These are phyloP conservation scores for Nasua narica DNA, from an alignment of 2,797 vertebrate genomes.

Conservation along the genomic window DNA sequence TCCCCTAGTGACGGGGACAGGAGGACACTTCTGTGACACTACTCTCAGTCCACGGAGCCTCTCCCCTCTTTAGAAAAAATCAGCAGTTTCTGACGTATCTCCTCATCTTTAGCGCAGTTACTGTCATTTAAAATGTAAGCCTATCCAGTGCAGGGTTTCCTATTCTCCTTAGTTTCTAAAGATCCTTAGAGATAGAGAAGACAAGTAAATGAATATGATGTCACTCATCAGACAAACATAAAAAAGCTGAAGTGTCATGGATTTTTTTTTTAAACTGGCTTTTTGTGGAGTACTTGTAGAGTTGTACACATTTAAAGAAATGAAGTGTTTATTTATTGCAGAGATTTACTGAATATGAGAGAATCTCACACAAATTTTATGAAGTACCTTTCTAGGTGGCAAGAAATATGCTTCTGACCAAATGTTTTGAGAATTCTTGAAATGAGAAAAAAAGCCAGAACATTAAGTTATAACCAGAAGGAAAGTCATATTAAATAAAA, in stretches of 20 bases:
- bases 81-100: neutral
- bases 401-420: neutral
- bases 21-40: neutral
- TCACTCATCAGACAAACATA: neutral
- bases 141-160: neutral
- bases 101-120: neutral
- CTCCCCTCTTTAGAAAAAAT: neutral
- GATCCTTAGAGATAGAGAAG: neutral
- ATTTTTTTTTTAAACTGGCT: neutral
- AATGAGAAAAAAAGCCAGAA: neutral
- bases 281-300: neutral
- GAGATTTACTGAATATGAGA: neutral
- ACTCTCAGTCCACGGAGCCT: neutral
- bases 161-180: neutral
- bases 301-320: neutral
- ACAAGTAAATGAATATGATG: neutral
- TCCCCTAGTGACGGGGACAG: neutral
- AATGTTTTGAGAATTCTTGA: conserved; percentile 22
- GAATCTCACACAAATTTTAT: neutral
- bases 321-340: conserved; percentile 2
- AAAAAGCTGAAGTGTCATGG: neutral
- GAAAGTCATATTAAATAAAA: neutral
- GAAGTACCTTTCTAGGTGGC: neutral
- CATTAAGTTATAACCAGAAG: conserved; percentile 11
- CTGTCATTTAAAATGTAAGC: conserved; percentile 33